Base-by-base conservation (phyloP, 2,113 vertebrate species). In the Alethe castanea region DNA sequence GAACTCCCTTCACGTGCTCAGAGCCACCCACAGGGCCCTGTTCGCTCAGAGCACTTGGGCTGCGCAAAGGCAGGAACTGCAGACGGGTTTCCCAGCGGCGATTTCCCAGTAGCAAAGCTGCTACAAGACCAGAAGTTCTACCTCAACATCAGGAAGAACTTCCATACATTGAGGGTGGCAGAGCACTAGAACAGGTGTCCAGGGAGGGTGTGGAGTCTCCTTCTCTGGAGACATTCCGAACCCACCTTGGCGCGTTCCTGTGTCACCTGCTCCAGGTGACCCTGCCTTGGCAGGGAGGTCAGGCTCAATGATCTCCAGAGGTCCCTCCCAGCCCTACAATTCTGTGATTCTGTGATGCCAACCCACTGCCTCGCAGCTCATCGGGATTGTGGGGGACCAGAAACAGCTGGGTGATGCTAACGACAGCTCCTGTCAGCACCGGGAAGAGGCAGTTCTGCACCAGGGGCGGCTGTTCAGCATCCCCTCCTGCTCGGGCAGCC, bases 391-490 rank as follows among this genome's bases (percentile, higher is more conserved):
- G 42, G 20, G 35, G 29, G 19, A 26, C 33, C 61, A 60, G 54
- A 14, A 53, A 29, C 2, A n/a, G 36, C 52, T 0, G 6, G 62
- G 57, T 8, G 59, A 52, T 65, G 31, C 33, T 24, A 29, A 10
- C 0, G 1, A 7, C 31, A 0, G 3, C 47, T 77, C 6, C 67
- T 11, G 33, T 28, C 29, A 0, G 11, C 28, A 1, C 22, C 18
- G 0, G 4, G 40, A 61, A 45, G 67, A 33, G 2, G 38, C 2
- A 20, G 38, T 16, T 14, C 45, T 25, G 65, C 6, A 0, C 14
- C 20, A 1, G 62, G 14, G 59, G 14, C 2, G 2, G 62, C 52
- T 5, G 45, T 16, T 85, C 8, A 7, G 57, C 73, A 24, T 47
- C 70, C 57, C 77, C 56, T 52, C 60, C 66, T 54, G 90, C 59